Evolutionary conservation across 2,888 invertebrate species (phyloP).

Genomic region (Archaeoteleia sp.): DNA sequence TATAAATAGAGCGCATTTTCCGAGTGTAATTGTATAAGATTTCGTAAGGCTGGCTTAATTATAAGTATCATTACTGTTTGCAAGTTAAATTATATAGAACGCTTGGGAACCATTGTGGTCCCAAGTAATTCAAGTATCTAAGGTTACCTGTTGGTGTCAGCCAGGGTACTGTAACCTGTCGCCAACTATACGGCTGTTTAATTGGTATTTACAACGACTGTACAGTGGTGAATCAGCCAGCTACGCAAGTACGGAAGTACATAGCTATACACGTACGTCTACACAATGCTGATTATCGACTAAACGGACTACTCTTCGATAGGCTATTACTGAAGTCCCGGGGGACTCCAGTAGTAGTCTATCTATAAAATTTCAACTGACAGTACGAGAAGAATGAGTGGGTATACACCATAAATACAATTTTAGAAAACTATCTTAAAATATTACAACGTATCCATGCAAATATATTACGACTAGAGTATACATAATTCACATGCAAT

Average conservation of each 20-base stretch:
- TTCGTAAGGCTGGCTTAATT: constrained; percentile 3
- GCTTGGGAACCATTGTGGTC: constrained; percentile 16
- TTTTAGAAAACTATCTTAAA: constrained; percentile 25
- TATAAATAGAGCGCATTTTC: too few species aligned
- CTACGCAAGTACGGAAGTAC: constrained; percentile 27
- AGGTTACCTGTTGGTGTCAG: constrained; percentile 43
- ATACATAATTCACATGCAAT: too few species aligned
- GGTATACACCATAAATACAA: constrained; percentile 32
- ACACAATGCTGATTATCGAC: constrained; percentile 58
- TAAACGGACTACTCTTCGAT: constrained; percentile 65
- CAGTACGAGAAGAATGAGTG: constrained; percentile 38
- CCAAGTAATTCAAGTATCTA: constrained; percentile 15
- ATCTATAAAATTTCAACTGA: constrained; percentile 35
- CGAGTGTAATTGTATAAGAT: constrained; percentile 4
- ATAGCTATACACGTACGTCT: constrained; percentile 33
- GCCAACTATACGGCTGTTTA: constrained; percentile 49
- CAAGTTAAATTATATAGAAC: constrained; percentile 20
- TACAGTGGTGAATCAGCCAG: constrained; percentile 21
- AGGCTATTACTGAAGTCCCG: constrained; percentile 59
- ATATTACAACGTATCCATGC: constrained; percentile 20
- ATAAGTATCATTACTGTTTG: constrained; percentile 8
- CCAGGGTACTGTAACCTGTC: constrained; percentile 42
- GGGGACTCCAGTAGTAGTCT: too few species aligned
- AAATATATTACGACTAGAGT: constrained; percentile 7
- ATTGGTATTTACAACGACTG: constrained; percentile 57